A percentile compares a stretch with the other conserved stretches of the same genome.
These are phyloP conservation scores for Chaetura pelagica DNA, from an alignment of 2,113 vertebrate species.

Conservation along the genomic window DNA sequence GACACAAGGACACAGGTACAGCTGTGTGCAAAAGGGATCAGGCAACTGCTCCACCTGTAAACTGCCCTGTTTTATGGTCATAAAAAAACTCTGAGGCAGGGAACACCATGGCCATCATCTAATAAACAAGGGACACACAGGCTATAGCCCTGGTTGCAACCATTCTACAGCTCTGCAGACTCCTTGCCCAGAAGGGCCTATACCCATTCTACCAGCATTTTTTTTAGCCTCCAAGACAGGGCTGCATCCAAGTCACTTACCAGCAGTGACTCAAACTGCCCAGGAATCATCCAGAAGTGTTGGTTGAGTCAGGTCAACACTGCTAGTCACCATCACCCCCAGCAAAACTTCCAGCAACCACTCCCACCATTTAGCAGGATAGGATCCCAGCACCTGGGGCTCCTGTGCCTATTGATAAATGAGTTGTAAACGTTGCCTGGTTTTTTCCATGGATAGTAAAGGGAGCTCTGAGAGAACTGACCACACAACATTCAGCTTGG, in stretches of 20 bases:
- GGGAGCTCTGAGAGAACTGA: not conserved
- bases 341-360: not conserved
- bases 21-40: not conserved
- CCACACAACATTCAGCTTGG: not conserved
- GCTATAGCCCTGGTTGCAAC: not conserved
- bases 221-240: not conserved
- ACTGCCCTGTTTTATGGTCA: not conserved
- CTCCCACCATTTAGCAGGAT: not conserved
- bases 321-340: not conserved
- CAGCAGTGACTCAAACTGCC: rapidly evolving
- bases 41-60: not conserved
- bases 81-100: not conserved
- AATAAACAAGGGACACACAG: not conserved
- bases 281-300: not conserved
- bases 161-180: not conserved
- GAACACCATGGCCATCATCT: not conserved
- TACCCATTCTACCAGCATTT: not conserved
- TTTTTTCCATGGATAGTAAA: not conserved
- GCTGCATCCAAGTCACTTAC: not conserved
- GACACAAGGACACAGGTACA: not conserved
- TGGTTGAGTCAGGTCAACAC: not conserved
- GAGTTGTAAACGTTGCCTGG: not conserved
- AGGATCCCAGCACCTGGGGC: not conserved
- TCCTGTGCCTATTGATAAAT: not conserved
- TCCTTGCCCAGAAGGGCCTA: not conserved